Conservation (phyloP, 2,888 invertebrate genomes). For the Tolmerus cingulatus region DNA sequence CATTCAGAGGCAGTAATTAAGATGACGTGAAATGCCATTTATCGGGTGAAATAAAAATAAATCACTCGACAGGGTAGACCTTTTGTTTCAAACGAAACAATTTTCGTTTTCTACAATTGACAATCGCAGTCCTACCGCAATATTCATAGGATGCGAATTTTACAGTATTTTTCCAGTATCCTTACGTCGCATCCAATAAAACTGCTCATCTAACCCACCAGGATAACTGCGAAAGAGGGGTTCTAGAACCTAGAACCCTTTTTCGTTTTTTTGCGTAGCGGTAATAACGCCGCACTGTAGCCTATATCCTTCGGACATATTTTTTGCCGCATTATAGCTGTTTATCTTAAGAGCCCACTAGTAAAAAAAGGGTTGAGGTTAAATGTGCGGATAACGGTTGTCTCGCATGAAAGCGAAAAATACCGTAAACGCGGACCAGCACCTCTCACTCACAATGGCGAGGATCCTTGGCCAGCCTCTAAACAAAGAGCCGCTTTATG, state of each 20-base stretch:
- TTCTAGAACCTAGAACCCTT: not conserved
- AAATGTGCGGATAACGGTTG: constrained; percentile 49
- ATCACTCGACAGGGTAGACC: not conserved
- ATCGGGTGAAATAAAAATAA: constrained; percentile 33
- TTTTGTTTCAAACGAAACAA: not conserved
- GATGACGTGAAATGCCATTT: not conserved
- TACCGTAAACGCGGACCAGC: constrained; percentile 18
- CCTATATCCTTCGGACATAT: constrained; percentile 39
- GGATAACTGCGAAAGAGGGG: constrained; percentile 4
- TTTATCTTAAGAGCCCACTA: constrained; percentile 46
- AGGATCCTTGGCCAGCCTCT: constrained; percentile 46
- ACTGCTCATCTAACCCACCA: constrained; percentile 31
- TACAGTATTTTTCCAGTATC: not conserved
- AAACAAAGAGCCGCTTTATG: constrained; percentile 46
- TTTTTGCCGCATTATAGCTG: constrained; percentile 45
- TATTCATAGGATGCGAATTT: not conserved
- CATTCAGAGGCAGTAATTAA: not conserved
- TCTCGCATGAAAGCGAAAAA: constrained; percentile 47
- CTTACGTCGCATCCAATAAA: constrained; percentile 16
- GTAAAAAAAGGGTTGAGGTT: constrained; percentile 49
- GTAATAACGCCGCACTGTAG: not conserved
- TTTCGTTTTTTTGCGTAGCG: not conserved
- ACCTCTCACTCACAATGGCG: constrained; percentile 17
- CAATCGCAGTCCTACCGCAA: not conserved
- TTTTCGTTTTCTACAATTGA: not conserved